Conservation (phyloP, 2,888 invertebrate genomes). For the Mesochorus sp. region DNA sequence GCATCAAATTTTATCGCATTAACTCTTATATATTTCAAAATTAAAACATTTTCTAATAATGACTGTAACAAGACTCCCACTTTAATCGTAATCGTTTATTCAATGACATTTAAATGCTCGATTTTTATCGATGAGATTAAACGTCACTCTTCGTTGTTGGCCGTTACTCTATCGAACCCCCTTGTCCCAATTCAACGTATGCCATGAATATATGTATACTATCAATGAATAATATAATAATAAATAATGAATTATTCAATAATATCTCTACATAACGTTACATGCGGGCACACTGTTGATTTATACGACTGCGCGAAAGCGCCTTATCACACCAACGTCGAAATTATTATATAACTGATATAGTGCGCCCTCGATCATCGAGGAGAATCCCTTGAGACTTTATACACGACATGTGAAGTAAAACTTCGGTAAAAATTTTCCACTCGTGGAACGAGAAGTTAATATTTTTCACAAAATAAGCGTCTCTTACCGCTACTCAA, state of each 20-base stretch:
- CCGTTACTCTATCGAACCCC: neutral
- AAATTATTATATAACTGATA: constrained; percentile 11
- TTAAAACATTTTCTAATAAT: too few species aligned
- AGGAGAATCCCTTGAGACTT: constrained; percentile 6
- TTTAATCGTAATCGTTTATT: too few species aligned
- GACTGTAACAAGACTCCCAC: too few species aligned
- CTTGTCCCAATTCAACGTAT: neutral
- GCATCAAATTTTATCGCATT: too few species aligned
- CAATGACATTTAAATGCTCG: too few species aligned
- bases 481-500: constrained; percentile 47
- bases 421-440: constrained; percentile 19
- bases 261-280: neutral
- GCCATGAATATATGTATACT: constrained; percentile 1
- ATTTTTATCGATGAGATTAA: neutral
- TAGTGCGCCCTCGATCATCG: constrained; percentile 37
- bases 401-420: neutral
- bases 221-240: neutral
- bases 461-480: constrained; percentile 72
- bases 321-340: constrained; percentile 24
- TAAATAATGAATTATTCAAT: constrained; percentile 1
- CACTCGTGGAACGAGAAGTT: constrained; percentile 63
- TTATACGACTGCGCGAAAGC: constrained; percentile 2
- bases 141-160: neutral
- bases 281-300: neutral
- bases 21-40: too few species aligned